Conservation (phyloP, 2,888 invertebrate genomes). For the Agriopis marginaria region DNA sequence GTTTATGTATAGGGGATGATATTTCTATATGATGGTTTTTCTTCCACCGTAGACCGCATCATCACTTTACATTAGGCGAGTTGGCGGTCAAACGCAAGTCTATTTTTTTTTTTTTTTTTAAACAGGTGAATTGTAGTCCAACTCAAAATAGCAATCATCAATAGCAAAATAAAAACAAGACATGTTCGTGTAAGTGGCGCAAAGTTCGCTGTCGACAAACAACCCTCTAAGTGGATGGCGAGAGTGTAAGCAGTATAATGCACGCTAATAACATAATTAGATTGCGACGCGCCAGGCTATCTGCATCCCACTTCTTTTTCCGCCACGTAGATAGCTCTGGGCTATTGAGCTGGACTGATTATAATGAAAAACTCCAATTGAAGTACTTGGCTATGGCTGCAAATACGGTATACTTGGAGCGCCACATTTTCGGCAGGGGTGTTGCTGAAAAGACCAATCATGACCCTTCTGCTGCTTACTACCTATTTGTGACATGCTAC, state of each 20-base stretch:
- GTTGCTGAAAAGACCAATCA: not conserved
- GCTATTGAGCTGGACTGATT: not conserved
- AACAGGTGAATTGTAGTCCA: not conserved
- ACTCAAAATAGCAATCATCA: too few species aligned
- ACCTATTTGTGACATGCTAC: too few species aligned
- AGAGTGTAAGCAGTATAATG: constrained; percentile 22
- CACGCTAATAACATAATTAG: constrained; percentile 39
- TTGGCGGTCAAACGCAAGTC: too few species aligned
- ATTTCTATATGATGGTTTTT: too few species aligned
- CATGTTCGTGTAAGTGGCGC: not conserved
- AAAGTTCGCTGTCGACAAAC: not conserved
- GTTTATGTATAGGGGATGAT: too few species aligned
- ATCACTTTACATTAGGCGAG: too few species aligned
- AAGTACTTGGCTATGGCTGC: not conserved
- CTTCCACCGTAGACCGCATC: too few species aligned
- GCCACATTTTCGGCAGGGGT: not conserved
- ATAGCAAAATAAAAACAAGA: not conserved
- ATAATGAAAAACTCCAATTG: not conserved
- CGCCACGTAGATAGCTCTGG: constrained; percentile 18
- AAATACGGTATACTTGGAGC: too few species aligned
- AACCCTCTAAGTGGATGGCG: not conserved
- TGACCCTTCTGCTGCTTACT: too few species aligned
- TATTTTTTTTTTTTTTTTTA: too few species aligned
- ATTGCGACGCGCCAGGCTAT: constrained; percentile 24
- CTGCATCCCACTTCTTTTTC: constrained; percentile 29